These are phyloP conservation scores for Cylindroiulus punctatus DNA, from an alignment of 2,888 invertebrate genomes.

Conservation along the genomic window DNA sequence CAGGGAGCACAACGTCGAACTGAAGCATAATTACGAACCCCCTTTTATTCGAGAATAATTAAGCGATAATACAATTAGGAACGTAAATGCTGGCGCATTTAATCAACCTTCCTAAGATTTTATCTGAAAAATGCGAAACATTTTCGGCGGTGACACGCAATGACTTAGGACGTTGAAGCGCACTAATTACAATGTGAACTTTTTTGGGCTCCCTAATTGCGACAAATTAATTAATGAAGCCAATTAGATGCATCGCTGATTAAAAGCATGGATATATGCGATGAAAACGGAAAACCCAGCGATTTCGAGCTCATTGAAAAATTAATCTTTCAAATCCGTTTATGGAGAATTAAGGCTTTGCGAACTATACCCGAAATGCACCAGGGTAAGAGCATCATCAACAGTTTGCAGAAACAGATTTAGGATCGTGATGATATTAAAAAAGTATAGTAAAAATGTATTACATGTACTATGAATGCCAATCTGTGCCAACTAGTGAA, in stretches of 20 bases:
- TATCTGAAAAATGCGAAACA: slow-evolving; percentile 36
- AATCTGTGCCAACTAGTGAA: no score
- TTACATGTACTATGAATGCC: no score
- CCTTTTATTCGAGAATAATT: slow-evolving; percentile 2
- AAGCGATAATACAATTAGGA: slow-evolving; percentile 28
- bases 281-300: not conserved
- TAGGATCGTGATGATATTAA: no score
- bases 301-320: slow-evolving; percentile 18
- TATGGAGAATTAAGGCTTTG: not conserved
- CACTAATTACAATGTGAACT: not conserved
- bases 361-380: not conserved
- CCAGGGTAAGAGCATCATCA: no score
- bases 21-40: not conserved
- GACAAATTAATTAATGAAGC: slow-evolving; percentile 18
- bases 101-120: slow-evolving; percentile 27
- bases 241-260: slow-evolving; percentile 18
- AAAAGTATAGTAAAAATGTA: no score
- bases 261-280: not conserved
- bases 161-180: slow-evolving; percentile 9
- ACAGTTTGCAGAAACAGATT: no score
- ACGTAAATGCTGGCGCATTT: not conserved
- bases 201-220: slow-evolving; percentile 1
- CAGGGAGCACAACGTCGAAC: not conserved
- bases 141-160: slow-evolving; percentile 8
- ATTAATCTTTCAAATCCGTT: slow-evolving; percentile 18